Base-by-base conservation (phyloP, 2,888 invertebrate genomes). In the Caenorhabditis afra region DNA sequence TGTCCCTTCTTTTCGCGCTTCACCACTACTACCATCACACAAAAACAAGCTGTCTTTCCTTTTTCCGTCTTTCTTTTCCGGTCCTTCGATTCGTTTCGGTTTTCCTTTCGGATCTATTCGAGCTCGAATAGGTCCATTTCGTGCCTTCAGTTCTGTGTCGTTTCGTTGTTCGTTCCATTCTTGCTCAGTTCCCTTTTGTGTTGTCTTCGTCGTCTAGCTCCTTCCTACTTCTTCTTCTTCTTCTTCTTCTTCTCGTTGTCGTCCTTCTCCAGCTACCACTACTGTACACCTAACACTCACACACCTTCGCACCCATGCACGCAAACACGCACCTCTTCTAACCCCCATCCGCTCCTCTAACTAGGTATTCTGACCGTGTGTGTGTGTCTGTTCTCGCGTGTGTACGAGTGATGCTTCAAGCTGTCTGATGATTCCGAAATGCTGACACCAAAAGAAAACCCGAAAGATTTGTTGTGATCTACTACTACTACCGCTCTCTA, bases 341-440 rank as follows among this genome's bases (percentile, higher is more conserved):
- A 52, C 52, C 20, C 52, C 20, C 3, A 16, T 22, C 22, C 18
- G 12, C 12, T 12, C 49, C 16, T 22, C 49, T 49, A 49, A 49
- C 49, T 29, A 29, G 29, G 29, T 29, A 29, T 29, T 41, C 7
- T 23, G 23, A 52, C 35, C 29, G 53, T 18, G 53, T 53, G 53
- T 16, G 11, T 52, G 7, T 7, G n/a, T 29, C n/a, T 50, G 20
- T 29, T 47, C 47, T 47, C n/a, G 35, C 18, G 53, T 37, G 53
- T 53, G 53, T 53, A 16, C 18, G 37, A 53, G 53, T 53, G 35
- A 53, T 53, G 53, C 53, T 53, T 53, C 53, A 23, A 52, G 52
- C 49, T 49, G 22, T 29, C 29, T 29, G 29, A 7, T 5, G 3
- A 7, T 5, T 7, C 7, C 29, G 29, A 29, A 29, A 29, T 5